Conservation (phyloP, 2,113 vertebrate genomes). For the Lagopus leucura region DNA sequence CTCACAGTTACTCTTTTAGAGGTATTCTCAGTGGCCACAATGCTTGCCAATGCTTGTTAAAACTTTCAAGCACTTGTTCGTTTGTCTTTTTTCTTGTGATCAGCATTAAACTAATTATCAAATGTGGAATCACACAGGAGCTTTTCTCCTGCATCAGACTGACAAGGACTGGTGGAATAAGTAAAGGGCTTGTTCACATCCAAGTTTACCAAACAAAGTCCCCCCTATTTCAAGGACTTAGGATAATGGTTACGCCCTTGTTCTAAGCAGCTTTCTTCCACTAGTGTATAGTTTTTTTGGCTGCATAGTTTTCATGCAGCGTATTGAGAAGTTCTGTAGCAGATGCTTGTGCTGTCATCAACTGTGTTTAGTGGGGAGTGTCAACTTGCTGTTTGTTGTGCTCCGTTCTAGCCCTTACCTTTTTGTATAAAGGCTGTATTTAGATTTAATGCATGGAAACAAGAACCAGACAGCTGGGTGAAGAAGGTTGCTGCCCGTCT, state of each 20-base stretch:
- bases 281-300: not conserved
- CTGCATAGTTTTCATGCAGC: not conserved
- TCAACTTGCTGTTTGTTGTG: not conserved
- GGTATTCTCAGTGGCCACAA: not conserved
- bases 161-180: constrained; percentile 19
- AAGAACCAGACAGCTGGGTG: not conserved
- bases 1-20: not conserved
- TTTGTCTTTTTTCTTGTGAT: not conserved
- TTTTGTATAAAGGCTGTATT: not conserved
- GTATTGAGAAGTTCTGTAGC: not conserved
- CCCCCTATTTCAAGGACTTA: not conserved
- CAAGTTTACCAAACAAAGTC: constrained; percentile 3
- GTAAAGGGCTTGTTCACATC: constrained; percentile 21
- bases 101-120: not conserved
- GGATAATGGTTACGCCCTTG: not conserved
- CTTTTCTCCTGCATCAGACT: not conserved
- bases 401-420: not conserved
- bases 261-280: constrained; percentile 1
- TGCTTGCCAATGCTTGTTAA: not conserved
- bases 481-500: not conserved
- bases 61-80: not conserved
- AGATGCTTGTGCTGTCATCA: constrained; percentile 12
- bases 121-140: not conserved
- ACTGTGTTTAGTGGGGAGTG: not conserved
- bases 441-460: not conserved